Conservation (phyloP, 2,888 invertebrate species). For the Tanypteryx hageni region DNA sequence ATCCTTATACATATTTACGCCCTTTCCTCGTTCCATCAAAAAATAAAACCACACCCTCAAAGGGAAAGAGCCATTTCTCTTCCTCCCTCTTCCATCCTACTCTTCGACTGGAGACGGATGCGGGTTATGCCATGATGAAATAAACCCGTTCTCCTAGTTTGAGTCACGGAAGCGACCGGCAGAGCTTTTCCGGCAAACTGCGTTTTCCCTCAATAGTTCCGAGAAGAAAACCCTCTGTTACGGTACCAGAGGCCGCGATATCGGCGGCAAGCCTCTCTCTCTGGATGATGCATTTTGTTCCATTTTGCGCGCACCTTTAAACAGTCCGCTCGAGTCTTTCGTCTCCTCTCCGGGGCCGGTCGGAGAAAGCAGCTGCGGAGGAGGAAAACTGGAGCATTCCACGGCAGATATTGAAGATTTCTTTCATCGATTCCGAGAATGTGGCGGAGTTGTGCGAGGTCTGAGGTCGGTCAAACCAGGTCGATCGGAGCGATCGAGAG, state of each 20-base stretch:
- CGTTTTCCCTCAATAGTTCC: slow-evolving; percentile 7
- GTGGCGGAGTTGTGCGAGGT: not conserved
- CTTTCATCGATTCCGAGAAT: slow-evolving; percentile 28
- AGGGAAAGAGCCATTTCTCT: too few relatives aligned
- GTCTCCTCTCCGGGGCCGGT: too few relatives aligned
- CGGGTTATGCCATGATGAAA: not conserved
- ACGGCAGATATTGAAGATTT: not conserved
- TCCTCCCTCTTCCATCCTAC: too few relatives aligned
- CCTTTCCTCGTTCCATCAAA: too few relatives aligned
- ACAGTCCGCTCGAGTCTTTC: not conserved
- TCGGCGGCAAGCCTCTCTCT: too few relatives aligned
- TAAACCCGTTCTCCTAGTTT: slow-evolving; percentile 11
- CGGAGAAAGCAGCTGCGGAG: not conserved
- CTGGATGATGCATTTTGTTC: not conserved
- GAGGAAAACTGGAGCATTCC: not conserved
- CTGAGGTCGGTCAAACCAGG: not conserved
- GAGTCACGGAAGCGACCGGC: slow-evolving; percentile 4
- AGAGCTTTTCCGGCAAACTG: not conserved
- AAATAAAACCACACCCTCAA: too few relatives aligned
- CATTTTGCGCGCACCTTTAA: slow-evolving; percentile 7
- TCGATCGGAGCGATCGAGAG: not conserved
- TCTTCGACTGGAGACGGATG: not conserved
- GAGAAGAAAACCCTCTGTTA: slow-evolving; percentile 17
- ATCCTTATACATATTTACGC: too few relatives aligned
- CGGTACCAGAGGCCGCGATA: not conserved